Evolutionary conservation across 2,888 invertebrate species (phyloP), one percentile per base, ranked within the genome.

Genomic region (Iselma pallidipennis): DNA sequence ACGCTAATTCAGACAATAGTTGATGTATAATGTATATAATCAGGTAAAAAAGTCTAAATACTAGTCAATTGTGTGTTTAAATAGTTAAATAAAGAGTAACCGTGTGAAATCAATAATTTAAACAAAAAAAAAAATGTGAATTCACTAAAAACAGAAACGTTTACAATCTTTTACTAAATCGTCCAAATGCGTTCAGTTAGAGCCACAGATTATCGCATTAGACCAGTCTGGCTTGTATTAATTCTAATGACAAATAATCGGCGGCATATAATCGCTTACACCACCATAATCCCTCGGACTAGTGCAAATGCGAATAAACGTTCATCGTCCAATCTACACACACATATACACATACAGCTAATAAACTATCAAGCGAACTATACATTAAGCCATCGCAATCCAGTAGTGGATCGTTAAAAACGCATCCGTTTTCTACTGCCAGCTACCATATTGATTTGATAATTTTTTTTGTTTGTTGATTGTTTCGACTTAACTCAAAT

Each of bases 191-290:
- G 61, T 57, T 51, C 49, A 56, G 57, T 54, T 54, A 54, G 23
- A 49, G 61, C 53, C 57, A 54, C 42, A 29, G 61, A 61, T 61
- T 61, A 61, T 37, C 54, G 48, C 33, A 52, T 54, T 54, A 57
- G 42, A 54, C 61, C 57, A 53, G 33, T 57, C 57, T 25, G 31
- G 57, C 49, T 54, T 54, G 54, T 70, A 67, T 70, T 71, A 70
- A 68, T 67, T 69, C 68, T 70, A 68, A 69, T 68, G 65, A 68
- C 69, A 67, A 69, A 68, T 70, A 71, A 71, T 71, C 66, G 71
- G 67, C 59, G 61, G 45, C 42, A 61, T 59, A 56, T 68, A 65
- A 69, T 56, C 63, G 63, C 60, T 66, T 52, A 53, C 52, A 45
- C 55, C 37, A 42, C 53, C 45, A 48, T 56, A 59, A 25, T 29